phyloP scores from a whole-genome alignment of 2,113 vertebrate genomes.

The Petrocephalus zakoni region DNA sequence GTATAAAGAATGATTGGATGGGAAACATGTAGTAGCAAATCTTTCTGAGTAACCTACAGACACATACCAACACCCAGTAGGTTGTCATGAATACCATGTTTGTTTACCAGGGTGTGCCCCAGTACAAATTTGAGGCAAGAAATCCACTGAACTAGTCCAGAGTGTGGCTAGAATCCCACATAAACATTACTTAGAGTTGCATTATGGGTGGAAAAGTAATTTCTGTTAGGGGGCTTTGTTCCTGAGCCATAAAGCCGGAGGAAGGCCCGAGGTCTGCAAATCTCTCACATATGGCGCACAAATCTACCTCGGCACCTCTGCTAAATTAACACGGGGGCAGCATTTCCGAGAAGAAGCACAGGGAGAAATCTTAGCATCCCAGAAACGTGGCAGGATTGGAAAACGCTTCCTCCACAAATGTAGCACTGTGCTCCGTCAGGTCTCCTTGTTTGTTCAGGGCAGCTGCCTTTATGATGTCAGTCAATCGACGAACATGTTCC shows the following conservation, averaged over 20 bases:
- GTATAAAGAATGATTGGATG: not conserved
- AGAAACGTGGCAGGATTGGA: constrained; percentile 70
- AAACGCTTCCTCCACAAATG: constrained; percentile 73
- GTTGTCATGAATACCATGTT: constrained; percentile 44
- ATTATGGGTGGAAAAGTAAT: constrained; percentile 50
- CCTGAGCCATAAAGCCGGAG: constrained; percentile 67
- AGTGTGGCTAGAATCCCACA: constrained; percentile 57
- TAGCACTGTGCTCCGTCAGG: constrained; percentile 70
- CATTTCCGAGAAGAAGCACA: constrained; percentile 57
- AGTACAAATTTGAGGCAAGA: constrained; percentile 57
- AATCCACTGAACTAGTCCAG: constrained; percentile 60
- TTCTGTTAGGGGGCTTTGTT: constrained; percentile 60
- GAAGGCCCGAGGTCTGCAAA: constrained; percentile 53
- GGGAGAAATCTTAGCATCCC: constrained; percentile 63
- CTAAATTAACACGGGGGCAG: constrained; percentile 60
- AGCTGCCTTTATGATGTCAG: constrained; percentile 42
- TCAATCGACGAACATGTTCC: not conserved
- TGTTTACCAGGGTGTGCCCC: constrained; percentile 48
- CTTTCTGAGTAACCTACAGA: not conserved
- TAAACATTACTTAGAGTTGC: constrained; percentile 62
- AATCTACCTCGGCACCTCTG: constrained; percentile 52
- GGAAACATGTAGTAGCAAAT: not conserved
- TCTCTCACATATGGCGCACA: constrained; percentile 53
- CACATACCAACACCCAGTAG: not conserved
- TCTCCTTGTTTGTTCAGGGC: constrained; percentile 66